Conservation (phyloP, 2,797 vertebrate genomes). For the Pempheris klunzingeri region DNA sequence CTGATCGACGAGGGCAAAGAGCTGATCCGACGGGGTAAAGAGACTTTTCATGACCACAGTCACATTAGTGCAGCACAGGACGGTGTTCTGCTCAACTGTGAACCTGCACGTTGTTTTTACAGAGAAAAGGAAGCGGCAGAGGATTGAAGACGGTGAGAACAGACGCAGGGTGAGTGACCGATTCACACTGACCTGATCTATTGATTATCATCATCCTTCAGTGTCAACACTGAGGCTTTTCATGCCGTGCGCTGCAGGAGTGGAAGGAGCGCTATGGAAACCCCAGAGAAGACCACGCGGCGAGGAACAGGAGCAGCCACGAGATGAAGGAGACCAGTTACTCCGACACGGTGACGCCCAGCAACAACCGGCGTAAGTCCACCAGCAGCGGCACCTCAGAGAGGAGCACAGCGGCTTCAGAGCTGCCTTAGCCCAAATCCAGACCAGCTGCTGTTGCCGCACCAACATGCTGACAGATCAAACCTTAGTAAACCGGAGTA, state of each 20-base stretch:
- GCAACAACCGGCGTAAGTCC: constrained; percentile 85
- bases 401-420: no score
- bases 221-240: no score
- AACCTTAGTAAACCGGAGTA: no score
- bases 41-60: not conserved
- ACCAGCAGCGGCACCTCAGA: no score
- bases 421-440: no score
- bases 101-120: constrained; percentile 50
- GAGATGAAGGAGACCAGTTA: constrained; percentile 94
- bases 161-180: constrained; percentile 89
- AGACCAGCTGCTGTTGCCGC: no score
- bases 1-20: constrained; percentile 98
- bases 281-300: constrained; percentile 88
- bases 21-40: constrained; percentile 91
- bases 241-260: constrained; percentile 87
- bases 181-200: no score
- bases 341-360: constrained; percentile 81
- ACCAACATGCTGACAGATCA: no score
- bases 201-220: no score
- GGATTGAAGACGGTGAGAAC: constrained; percentile 95
- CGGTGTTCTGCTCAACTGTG: not conserved
- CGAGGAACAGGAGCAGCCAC: constrained; percentile 89
- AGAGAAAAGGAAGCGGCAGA: constrained; percentile 97
- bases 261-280: constrained; percentile 96
- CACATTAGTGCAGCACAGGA: no score